phyloP scores from a whole-genome alignment of 2,888 invertebrate species.

The Acrocyrtus sp. region DNA sequence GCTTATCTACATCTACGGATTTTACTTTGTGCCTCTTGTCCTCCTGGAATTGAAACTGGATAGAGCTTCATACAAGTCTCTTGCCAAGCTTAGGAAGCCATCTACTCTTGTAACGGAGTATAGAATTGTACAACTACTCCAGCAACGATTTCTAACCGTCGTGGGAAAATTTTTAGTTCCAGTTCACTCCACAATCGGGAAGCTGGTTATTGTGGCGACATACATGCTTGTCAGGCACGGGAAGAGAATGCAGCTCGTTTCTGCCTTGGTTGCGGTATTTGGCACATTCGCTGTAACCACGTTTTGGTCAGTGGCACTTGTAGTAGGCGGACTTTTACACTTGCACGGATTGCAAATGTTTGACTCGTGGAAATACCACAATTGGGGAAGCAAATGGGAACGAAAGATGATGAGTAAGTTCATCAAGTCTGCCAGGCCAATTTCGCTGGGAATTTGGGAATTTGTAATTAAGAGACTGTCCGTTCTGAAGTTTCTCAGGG shows the following conservation, averaged over 20 bases:
- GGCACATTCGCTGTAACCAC: not conserved
- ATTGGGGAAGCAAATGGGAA: not conserved
- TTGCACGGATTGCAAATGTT: not conserved
- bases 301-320: not conserved
- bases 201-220: not conserved
- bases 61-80: not conserved
- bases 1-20: not conserved
- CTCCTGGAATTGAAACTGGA: not conserved
- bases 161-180: not conserved
- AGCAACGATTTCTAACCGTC: not conserved
- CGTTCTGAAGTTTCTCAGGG: constrained; percentile 1
- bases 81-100: not conserved
- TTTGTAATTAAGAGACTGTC: not conserved
- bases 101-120: no score
- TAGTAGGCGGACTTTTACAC: not conserved
- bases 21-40: not conserved
- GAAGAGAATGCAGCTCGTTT: not conserved
- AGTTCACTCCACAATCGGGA: not conserved
- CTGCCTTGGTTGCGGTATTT: not conserved
- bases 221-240: not conserved
- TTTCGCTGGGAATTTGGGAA: not conserved
- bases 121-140: not conserved
- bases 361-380: not conserved
- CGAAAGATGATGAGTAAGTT: constrained; percentile 4
- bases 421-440: not conserved